Evolutionary conservation across 2,113 vertebrate species (phyloP).

Genomic region (Centrocercus urophasianus): DNA sequence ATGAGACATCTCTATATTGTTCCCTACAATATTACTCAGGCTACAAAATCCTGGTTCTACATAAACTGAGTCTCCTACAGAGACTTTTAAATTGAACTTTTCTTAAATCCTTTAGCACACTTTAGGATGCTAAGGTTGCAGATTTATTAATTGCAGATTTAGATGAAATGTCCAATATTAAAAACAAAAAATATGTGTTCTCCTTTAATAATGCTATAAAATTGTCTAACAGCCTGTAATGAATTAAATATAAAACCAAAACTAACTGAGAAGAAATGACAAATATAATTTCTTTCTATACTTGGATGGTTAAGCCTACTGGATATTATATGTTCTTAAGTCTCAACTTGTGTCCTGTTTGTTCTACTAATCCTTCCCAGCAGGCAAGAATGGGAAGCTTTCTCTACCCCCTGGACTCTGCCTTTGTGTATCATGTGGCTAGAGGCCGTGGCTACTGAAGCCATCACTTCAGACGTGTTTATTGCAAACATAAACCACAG

Average conservation of each 20-base stretch:
- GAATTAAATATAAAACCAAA: neutral
- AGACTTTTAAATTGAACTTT: neutral
- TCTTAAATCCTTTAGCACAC: neutral
- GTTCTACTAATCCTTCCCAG: neutral
- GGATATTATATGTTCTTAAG: neutral
- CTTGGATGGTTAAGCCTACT: neutral
- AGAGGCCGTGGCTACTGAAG: neutral
- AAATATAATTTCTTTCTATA: neutral
- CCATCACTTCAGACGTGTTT: neutral
- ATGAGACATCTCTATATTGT: neutral
- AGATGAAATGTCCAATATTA: neutral
- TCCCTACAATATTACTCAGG: neutral
- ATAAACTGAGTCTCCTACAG: neutral
- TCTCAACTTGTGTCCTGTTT: neutral
- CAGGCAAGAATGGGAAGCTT: neutral
- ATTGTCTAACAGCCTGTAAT: neutral
- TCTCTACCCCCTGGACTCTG: neutral
- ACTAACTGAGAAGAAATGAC: neutral
- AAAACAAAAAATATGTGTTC: neutral
- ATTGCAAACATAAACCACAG: neutral
- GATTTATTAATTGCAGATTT: neutral
- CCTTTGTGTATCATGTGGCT: neutral
- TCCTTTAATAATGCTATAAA: neutral
- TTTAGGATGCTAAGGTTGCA: neutral
- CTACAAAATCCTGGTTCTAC: neutral